Evolutionary conservation across 1,140 invertebrate genomes (phyloP).

Genomic region (Bombus sylvicola): DNA sequence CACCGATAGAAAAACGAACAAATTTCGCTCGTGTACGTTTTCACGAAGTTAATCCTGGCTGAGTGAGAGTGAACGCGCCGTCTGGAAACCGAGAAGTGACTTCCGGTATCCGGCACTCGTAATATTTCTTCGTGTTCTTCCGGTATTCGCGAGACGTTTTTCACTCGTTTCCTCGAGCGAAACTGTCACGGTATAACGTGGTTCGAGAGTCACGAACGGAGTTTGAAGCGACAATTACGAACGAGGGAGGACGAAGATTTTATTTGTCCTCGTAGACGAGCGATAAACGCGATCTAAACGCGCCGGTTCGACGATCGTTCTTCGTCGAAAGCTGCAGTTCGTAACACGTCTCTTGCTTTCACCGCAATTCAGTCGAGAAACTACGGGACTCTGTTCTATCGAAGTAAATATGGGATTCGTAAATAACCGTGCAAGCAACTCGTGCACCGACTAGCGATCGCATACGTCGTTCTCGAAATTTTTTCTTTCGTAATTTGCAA

Average conservation of each 20-base stretch:
- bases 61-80: slow-evolving; percentile 25
- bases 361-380: slow-evolving; percentile 40
- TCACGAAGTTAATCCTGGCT: not conserved
- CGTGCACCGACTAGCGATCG: not conserved
- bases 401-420: slow-evolving; percentile 8
- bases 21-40: not conserved
- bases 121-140: not conserved
- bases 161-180: not conserved
- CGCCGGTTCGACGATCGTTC: not conserved
- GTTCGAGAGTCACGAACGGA: not conserved
- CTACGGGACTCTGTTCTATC: not conserved
- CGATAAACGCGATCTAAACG: not conserved
- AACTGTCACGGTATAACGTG: not conserved
- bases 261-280: not conserved
- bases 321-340: not conserved
- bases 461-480: not conserved
- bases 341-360: slow-evolving; percentile 27
- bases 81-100: not conserved
- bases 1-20: slow-evolving; percentile 2
- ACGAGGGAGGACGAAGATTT: not conserved
- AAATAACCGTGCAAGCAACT: not conserved
- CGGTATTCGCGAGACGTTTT: not conserved
- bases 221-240: not conserved
- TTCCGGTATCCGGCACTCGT: not conserved
- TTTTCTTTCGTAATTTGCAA: not conserved